These are phyloP conservation scores for Scelioninae gen. 1 DNA, from an alignment of 2,888 invertebrate genomes.

Conservation along the genomic window DNA sequence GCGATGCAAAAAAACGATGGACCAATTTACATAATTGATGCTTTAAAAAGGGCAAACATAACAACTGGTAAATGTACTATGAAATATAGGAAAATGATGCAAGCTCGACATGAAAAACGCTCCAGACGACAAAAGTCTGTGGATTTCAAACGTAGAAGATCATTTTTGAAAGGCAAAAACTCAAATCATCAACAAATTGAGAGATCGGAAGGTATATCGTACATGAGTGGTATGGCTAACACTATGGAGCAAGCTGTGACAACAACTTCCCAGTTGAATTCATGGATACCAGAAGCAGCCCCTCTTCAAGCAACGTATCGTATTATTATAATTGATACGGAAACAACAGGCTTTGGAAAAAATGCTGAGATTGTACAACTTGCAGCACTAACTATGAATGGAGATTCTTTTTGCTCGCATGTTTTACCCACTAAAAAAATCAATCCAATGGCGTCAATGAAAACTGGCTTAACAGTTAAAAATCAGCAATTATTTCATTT, in stretches of 20 bases:
- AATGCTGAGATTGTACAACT: slow-evolving; percentile 50
- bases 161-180: slow-evolving; percentile 5
- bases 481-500: background rate
- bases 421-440: background rate
- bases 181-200: background rate
- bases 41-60: slow-evolving; percentile 16
- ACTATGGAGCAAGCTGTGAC: slow-evolving; percentile 46
- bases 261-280: slow-evolving; percentile 12
- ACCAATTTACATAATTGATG: slow-evolving; percentile 18
- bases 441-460: background rate
- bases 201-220: slow-evolving; percentile 39
- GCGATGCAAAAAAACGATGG: slow-evolving; percentile 59
- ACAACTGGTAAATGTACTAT: background rate
- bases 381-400: slow-evolving; percentile 19
- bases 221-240: slow-evolving; percentile 51
- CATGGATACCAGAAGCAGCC: slow-evolving; percentile 33
- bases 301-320: slow-evolving; percentile 37
- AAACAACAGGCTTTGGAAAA: slow-evolving; percentile 54
- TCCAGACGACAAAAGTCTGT: background rate
- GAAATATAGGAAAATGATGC: slow-evolving; percentile 13
- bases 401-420: slow-evolving; percentile 12
- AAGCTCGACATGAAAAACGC: background rate
- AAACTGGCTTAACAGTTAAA: slow-evolving; percentile 9
- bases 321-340: slow-evolving; percentile 32
- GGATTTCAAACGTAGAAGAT: slow-evolving; percentile 29